These are phyloP conservation scores for Procambarus virginalis DNA, from an alignment of 1,140 invertebrate genomes.

Conservation along the genomic window DNA sequence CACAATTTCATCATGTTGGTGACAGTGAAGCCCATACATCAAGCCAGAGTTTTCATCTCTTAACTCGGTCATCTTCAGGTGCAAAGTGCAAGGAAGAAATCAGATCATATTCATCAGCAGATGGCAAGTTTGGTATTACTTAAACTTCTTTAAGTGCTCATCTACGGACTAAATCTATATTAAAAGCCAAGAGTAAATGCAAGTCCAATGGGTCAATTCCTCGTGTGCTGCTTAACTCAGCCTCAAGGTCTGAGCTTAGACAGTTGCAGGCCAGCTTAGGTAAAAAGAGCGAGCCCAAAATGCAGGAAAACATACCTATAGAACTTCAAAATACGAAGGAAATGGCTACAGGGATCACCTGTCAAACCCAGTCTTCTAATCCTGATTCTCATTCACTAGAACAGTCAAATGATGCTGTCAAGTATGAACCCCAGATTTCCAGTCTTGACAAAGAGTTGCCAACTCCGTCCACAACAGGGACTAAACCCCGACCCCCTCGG, in stretches of 20 bases:
- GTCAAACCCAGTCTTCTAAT: conserved; percentile 2
- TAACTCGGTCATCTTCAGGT: conserved; percentile 19
- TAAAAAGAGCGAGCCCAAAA: neutral
- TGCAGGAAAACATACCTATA: neutral
- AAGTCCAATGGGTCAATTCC: conserved; percentile 29
- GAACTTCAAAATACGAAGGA: neutral
- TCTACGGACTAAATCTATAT: conserved; percentile 37
- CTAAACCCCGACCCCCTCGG: conserved; percentile 36
- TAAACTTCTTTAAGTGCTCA: conserved; percentile 22
- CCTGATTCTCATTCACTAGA: conserved; percentile 4
- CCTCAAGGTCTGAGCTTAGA: conserved; percentile 45
- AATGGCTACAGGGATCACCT: neutral
- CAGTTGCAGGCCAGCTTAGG: conserved; percentile 30
- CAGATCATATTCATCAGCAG: conserved; percentile 11
- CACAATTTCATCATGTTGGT: neutral
- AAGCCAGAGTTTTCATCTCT: conserved; percentile 24
- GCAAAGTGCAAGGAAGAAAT: conserved; percentile 28
- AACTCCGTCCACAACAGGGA: conserved; percentile 9
- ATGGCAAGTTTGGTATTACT: conserved; percentile 21
- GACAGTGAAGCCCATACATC: conserved; percentile 21
- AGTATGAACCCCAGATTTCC: neutral
- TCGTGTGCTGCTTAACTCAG: conserved; percentile 24
- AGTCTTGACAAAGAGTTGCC: neutral
- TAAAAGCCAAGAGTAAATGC: conserved; percentile 35
- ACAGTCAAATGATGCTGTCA: neutral